Percentiles rank a stretch among this genome's conserved stretches.
These are phyloP conservation scores for Corynorhinus townsendii DNA, from an alignment of 2,113 vertebrate species.

Conservation along the genomic window DNA sequence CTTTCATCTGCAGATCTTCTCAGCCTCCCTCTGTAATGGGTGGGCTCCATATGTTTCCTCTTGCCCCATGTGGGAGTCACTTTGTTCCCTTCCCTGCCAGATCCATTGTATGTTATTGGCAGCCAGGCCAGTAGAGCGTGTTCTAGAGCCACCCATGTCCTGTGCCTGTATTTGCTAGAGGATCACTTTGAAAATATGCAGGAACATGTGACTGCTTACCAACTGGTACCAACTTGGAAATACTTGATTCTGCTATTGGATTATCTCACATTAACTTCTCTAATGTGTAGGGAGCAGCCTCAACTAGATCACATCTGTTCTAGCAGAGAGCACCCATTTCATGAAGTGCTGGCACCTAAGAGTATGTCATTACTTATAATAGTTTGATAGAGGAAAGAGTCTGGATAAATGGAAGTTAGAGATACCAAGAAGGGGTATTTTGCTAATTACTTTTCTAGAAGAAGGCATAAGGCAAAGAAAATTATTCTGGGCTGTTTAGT, in stretches of 20 bases:
- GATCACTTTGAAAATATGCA: not conserved
- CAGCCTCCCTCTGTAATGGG: conserved; percentile 5
- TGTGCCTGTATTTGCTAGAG: not conserved
- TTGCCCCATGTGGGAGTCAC: not conserved
- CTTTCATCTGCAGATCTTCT: conserved; percentile 55
- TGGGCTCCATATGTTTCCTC: conserved; percentile 45
- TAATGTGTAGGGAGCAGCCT: not conserved
- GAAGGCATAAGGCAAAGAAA: not conserved
- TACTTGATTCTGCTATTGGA: not conserved
- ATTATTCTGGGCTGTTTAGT: not conserved
- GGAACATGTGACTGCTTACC: not conserved
- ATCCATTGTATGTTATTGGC: not conserved
- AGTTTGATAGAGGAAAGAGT: not conserved
- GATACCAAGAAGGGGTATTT: not conserved
- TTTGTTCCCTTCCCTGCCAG: not conserved
- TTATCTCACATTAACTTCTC: not conserved
- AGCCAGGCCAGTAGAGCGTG: not conserved
- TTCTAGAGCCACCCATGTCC: not conserved
- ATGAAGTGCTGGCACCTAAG: not conserved
- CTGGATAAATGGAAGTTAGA: not conserved
- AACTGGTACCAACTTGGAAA: not conserved
- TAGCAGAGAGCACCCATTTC: not conserved
- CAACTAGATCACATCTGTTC: not conserved
- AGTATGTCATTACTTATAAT: not conserved
- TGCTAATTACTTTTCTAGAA: not conserved